Percentiles rank a stretch among this genome's conserved stretches.
These are phyloP conservation scores for Sakesphorus luctuosus DNA, from an alignment of 2,113 vertebrate species.

Conservation along the genomic window DNA sequence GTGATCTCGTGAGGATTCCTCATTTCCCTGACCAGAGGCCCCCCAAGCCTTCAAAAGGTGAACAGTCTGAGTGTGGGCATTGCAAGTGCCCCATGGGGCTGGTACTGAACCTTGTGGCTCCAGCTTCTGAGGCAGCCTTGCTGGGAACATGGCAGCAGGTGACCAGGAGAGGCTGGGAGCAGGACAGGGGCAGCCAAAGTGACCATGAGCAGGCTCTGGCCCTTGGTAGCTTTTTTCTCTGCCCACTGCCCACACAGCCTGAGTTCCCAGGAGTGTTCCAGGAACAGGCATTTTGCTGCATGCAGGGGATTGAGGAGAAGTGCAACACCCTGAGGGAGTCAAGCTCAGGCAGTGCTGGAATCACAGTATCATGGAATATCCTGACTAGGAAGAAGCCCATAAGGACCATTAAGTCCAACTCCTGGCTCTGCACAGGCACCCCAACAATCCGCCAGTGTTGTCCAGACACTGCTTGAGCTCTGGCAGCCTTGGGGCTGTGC, in stretches of 20 bases:
- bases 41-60: not conserved
- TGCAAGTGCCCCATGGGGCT: not conserved
- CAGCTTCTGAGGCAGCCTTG: not conserved
- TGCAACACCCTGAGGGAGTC: not conserved
- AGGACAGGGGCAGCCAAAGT: not conserved
- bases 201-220: not conserved
- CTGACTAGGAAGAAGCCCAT: not conserved
- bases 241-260: not conserved
- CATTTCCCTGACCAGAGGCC: not conserved
- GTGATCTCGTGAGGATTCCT: not conserved
- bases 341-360: not conserved
- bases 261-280: not conserved
- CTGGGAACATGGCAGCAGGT: not conserved
- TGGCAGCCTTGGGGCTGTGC: not conserved
- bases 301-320: not conserved
- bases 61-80: not conserved
- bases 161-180: not conserved
- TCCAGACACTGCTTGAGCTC: not conserved
- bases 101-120: not conserved
- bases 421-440: not conserved
- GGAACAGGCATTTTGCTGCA: not conserved
- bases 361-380: not conserved
- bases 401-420: no score
- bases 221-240: not conserved
- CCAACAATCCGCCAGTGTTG: not conserved